These are phyloP conservation scores for Drosophila ohnishii DNA, from an alignment of 1,140 invertebrate genomes.

Conservation along the genomic window DNA sequence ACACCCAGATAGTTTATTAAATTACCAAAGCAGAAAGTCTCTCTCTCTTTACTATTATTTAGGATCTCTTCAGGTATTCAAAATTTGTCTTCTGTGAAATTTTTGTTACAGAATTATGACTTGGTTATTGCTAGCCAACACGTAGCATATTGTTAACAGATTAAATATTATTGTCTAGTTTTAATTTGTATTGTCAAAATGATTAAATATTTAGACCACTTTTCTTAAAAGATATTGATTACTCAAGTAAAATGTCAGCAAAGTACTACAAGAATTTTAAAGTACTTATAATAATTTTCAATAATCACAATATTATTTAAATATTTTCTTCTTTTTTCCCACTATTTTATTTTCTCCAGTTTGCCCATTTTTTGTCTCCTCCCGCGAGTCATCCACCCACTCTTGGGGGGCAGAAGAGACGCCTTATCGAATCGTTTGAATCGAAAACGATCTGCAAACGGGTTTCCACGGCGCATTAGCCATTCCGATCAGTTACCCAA, in stretches of 20 bases:
- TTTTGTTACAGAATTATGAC: too few species aligned
- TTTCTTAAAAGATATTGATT: neutral
- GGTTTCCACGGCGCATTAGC: conserved; percentile 29
- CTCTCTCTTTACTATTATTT: too few species aligned
- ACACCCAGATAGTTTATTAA: too few species aligned
- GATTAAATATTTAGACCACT: neutral
- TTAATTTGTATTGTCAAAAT: neutral
- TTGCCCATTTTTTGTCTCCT: neutral
- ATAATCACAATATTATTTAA: neutral
- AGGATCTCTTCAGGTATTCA: too few species aligned
- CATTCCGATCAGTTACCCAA: conserved; percentile 36
- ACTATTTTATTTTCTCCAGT: neutral
- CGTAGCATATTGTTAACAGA: too few species aligned
- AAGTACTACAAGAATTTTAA: neutral
- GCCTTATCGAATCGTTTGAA: conserved; percentile 33
- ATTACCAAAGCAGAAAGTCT: too few species aligned
- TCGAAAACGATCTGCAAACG: conserved; percentile 34
- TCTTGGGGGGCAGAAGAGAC: conserved; percentile 15
- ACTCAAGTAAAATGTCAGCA: neutral
- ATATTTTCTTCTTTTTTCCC: too few species aligned
- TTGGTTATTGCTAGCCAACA: too few species aligned
- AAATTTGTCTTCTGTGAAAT: too few species aligned
- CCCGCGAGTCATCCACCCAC: conserved; percentile 26
- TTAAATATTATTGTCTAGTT: too few species aligned
- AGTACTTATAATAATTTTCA: neutral